Percentiles rank a stretch among this genome's conserved stretches.
These are phyloP conservation scores for Drosophila hamatofila DNA, from an alignment of 2,888 invertebrate genomes.

Conservation along the genomic window DNA sequence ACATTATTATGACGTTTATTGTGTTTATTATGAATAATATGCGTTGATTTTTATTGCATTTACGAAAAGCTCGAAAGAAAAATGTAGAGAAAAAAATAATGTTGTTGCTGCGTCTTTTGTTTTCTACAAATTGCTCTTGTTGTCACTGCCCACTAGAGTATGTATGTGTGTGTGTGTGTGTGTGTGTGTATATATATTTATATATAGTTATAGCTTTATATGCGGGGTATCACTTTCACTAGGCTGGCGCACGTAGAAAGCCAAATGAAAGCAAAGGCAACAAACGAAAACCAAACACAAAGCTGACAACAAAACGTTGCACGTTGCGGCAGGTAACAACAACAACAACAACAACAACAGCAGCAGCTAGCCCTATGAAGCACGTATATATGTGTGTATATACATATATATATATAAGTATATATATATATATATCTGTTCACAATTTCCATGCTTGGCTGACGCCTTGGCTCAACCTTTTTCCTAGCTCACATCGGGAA, in stretches of 20 bases:
- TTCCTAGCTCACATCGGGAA: conserved; percentile 15
- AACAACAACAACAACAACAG: conserved; percentile 15
- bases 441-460: conserved; percentile 52
- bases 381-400: conserved; percentile 5
- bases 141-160: conserved; percentile 56
- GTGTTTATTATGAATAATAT: conserved; percentile 37
- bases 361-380: conserved; percentile 15
- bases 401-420: conserved; percentile 2
- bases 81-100: background rate
- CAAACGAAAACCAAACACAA: conserved; percentile 24
- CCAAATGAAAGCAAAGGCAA: conserved; percentile 70
- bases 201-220: conserved; percentile 30
- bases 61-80: conserved; percentile 37
- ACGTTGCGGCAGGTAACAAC: conserved; percentile 44
- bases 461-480: conserved; percentile 45
- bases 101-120: conserved; percentile 27
- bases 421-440: background rate
- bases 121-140: conserved; percentile 64
- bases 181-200: conserved; percentile 6
- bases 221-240: conserved; percentile 72
- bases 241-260: conserved; percentile 73
- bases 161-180: conserved; percentile 12
- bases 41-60: conserved; percentile 52
- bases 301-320: conserved; percentile 44
- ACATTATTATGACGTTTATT: conserved; percentile 56